Conservation (phyloP, 2,888 invertebrate species). For the Phyto melanocephala region DNA sequence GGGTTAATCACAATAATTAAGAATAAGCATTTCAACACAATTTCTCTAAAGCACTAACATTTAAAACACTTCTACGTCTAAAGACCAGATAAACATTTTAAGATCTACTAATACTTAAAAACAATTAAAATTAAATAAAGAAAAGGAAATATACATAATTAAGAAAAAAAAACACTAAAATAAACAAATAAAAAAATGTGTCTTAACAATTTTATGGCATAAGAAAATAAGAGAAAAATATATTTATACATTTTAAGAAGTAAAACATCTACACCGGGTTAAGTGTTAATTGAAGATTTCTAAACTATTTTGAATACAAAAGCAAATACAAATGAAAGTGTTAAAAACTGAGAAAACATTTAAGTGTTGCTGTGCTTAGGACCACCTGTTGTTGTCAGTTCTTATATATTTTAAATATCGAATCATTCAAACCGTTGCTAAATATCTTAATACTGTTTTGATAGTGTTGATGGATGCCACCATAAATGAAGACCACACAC, state of each 20-base stretch:
- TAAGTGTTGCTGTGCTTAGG: neutral
- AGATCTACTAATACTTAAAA: neutral
- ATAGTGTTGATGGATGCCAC: constrained; percentile 47
- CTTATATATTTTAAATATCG: neutral
- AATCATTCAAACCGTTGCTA: constrained; percentile 8
- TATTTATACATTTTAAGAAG: neutral
- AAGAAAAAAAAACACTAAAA: neutral
- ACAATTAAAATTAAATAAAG: neutral
- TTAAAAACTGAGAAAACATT: neutral
- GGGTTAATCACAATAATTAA: constrained; percentile 19
- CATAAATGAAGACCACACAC: constrained; percentile 53
- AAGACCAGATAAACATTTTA: neutral
- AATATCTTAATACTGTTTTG: constrained; percentile 22
- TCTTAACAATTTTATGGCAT: neutral
- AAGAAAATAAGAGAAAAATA: neutral
- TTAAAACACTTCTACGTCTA: neutral
- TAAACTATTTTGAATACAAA: constrained; percentile 18
- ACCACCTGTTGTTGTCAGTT: constrained; percentile 41
- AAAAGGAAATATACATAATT: constrained; percentile 5
- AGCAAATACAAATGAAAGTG: neutral
- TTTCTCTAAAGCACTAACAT: neutral
- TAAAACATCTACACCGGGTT: constrained; percentile 48
- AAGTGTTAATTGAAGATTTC: constrained; percentile 53
- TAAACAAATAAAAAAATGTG: constrained; percentile 8
- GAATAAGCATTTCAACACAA: neutral